Evolutionary conservation across 2,113 vertebrate species (phyloP).

Genomic region (Bagarius yarrelli): DNA sequence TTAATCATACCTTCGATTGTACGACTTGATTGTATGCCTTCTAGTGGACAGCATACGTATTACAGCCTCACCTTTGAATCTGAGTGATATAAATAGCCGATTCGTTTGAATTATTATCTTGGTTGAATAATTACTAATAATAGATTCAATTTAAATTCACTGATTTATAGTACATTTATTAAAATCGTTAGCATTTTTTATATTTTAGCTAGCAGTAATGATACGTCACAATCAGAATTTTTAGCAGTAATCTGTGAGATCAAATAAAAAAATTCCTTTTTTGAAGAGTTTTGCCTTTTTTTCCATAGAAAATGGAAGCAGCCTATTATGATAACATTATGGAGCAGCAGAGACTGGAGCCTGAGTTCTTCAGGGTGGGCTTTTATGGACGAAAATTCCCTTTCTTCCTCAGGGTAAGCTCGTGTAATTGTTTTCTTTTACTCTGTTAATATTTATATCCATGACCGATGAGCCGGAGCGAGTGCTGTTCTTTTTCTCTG

Average conservation of each 20-base stretch:
- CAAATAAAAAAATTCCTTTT: not conserved
- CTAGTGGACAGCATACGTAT: too few relatives aligned
- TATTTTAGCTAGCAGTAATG: too few relatives aligned
- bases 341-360: constrained; percentile 96
- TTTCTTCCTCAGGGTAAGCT: constrained; percentile 93
- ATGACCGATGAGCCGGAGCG: not conserved
- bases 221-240: too few relatives aligned
- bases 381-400: constrained; percentile 98
- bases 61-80: too few relatives aligned
- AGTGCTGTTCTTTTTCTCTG: not conserved
- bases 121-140: too few relatives aligned
- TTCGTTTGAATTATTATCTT: too few relatives aligned
- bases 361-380: constrained; percentile 94
- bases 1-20: too few relatives aligned
- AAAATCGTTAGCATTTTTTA: too few relatives aligned
- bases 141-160: too few relatives aligned
- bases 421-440: constrained; percentile 18
- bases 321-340: constrained; percentile 97
- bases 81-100: too few relatives aligned
- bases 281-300: not conserved
- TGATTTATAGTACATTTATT: too few relatives aligned
- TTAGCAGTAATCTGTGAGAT: not conserved
- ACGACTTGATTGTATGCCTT: too few relatives aligned
- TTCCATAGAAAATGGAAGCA: constrained; percentile 93
- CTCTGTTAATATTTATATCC: constrained; percentile 22